Conservation (phyloP, 1,140 invertebrate species). For the Caerostris darwini region DNA sequence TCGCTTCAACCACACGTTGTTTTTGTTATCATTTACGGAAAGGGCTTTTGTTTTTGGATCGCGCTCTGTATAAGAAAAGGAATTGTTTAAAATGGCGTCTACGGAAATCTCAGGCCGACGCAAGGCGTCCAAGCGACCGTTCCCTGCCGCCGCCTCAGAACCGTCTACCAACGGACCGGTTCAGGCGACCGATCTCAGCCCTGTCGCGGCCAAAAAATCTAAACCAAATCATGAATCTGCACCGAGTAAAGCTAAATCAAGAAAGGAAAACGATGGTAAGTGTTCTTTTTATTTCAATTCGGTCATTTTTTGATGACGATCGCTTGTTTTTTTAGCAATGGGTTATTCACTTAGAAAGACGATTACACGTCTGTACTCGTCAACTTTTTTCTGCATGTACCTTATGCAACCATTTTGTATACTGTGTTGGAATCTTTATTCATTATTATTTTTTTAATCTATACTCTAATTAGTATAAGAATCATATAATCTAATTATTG, state of each 20-base stretch:
- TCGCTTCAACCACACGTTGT: not conserved
- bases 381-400: not conserved
- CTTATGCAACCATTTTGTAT: not conserved
- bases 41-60: not conserved
- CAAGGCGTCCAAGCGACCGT: slow-evolving; percentile 72
- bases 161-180: slow-evolving; percentile 70
- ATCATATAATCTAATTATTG: no score
- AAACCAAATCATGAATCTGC: slow-evolving; percentile 27
- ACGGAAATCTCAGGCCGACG: slow-evolving; percentile 65
- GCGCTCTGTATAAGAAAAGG: not conserved
- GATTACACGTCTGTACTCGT: not conserved
- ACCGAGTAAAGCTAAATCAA: slow-evolving; percentile 37
- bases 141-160: slow-evolving; percentile 71
- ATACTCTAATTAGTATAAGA: no score
- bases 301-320: not conserved
- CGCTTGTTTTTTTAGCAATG: not conserved
- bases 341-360: not conserved
- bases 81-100: slow-evolving; percentile 69
- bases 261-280: slow-evolving; percentile 70
- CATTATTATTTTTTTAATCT: no score
- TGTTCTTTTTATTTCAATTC: not conserved
- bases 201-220: slow-evolving; percentile 58
- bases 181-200: slow-evolving; percentile 43
- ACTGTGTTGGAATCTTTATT: no score
- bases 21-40: not conserved